These are phyloP conservation scores for Mythimna albipuncta DNA, from an alignment of 2,888 invertebrate genomes.

Conservation along the genomic window DNA sequence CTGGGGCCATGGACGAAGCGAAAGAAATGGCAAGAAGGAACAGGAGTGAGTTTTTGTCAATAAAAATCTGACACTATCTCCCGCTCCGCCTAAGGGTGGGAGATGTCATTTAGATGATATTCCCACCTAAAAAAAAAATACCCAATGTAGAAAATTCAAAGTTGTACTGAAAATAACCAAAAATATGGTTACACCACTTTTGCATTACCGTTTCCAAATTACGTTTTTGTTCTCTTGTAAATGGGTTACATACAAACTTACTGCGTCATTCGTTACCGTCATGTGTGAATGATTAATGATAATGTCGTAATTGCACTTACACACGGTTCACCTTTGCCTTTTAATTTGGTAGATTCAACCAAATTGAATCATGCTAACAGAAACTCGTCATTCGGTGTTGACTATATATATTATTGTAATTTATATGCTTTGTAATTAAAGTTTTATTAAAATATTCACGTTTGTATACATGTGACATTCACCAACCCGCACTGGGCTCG, in stretches of 20 bases:
- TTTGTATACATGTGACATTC: too few species aligned
- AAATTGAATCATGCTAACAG: constrained; percentile 9
- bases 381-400: background rate
- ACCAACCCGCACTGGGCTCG: too few species aligned
- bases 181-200: constrained; percentile 30
- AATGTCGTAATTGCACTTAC: constrained; percentile 1
- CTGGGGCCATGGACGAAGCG: too few species aligned
- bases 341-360: constrained; percentile 12
- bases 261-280: constrained; percentile 69
- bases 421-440: background rate
- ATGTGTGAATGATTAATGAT: constrained; percentile 70
- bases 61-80: too few species aligned
- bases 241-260: constrained; percentile 53
- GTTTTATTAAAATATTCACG: background rate
- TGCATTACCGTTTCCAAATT: constrained; percentile 31
- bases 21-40: too few species aligned
- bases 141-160: background rate
- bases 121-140: too few species aligned
- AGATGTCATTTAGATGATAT: too few species aligned
- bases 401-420: background rate
- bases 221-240: constrained; percentile 53
- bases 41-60: too few species aligned
- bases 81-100: too few species aligned
- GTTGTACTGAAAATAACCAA: background rate
- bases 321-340: constrained; percentile 18